A percentile compares a stretch with the other conserved stretches of the same genome.
Evolutionary conservation across 2,888 invertebrate genomes (phyloP).

Genomic region (Parascotia fuliginaria): DNA sequence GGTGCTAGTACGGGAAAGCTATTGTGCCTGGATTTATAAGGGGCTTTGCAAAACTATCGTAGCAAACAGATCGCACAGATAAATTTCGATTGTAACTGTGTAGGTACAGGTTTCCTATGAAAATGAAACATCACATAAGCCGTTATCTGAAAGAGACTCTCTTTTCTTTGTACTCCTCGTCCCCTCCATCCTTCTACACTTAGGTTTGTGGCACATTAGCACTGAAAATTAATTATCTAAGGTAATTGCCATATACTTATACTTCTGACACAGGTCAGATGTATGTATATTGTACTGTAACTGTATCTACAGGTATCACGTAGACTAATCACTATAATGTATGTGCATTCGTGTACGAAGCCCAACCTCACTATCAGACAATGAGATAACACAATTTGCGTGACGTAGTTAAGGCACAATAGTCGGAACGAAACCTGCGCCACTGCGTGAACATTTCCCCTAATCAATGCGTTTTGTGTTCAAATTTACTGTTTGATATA

Average conservation of each 20-base stretch:
- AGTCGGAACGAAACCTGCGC: slow-evolving; percentile 22
- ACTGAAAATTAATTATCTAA: too few relatives aligned
- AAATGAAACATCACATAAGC: slow-evolving; percentile 23
- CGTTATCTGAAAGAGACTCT: too few relatives aligned
- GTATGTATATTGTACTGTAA: too few relatives aligned
- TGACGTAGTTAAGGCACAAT: slow-evolving; percentile 35
- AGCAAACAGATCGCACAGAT: slow-evolving; percentile 28
- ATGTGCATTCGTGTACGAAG: not conserved
- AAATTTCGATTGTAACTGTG: slow-evolving; percentile 16
- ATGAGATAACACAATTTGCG: slow-evolving; percentile 44
- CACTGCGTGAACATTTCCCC: slow-evolving; percentile 7
- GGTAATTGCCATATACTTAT: too few relatives aligned
- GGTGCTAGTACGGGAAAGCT: slow-evolving; percentile 5
- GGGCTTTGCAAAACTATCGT: slow-evolving; percentile 32
- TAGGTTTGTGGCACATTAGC: too few relatives aligned
- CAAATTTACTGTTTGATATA: slow-evolving; percentile 18
- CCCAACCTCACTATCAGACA: not conserved
- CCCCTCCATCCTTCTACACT: too few relatives aligned
- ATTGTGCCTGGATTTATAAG: slow-evolving; percentile 36
- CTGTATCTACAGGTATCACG: too few relatives aligned
- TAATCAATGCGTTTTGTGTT: slow-evolving; percentile 21
- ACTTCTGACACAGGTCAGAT: too few relatives aligned
- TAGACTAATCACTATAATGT: too few relatives aligned
- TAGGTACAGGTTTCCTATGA: slow-evolving; percentile 21
- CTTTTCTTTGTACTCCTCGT: too few relatives aligned